Percentiles rank a stretch among this genome's conserved stretches.
Evolutionary conservation across 1,140 invertebrate genomes (phyloP).

Genomic region (Heliconius congener): DNA sequence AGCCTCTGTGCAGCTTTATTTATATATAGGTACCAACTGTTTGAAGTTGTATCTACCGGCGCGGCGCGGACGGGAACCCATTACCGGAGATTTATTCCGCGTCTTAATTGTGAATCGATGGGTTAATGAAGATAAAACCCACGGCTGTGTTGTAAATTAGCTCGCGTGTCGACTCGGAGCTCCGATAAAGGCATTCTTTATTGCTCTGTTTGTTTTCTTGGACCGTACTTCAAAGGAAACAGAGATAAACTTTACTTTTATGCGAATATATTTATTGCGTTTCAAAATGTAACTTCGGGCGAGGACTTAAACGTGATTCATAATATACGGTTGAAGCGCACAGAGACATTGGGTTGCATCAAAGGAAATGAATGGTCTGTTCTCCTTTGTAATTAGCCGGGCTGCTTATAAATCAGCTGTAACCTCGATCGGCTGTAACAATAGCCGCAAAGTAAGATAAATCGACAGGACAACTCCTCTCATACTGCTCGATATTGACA

Average conservation of each 20-base stretch:
- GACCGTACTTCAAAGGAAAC: conserved; percentile 78
- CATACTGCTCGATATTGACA: conserved; percentile 70
- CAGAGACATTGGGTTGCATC: conserved; percentile 29
- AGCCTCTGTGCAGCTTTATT: conserved; percentile 80
- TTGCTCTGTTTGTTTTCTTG: conserved; percentile 81
- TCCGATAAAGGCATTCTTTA: conserved; percentile 80
- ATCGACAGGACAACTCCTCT: conserved; percentile 68
- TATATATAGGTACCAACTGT: conserved; percentile 78
- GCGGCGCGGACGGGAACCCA: conserved; percentile 70
- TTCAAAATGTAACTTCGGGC: conserved; percentile 56
- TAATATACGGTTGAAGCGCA: conserved; percentile 41
- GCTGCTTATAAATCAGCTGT: conserved; percentile 72
- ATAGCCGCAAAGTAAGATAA: conserved; percentile 77
- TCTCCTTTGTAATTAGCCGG: conserved; percentile 67
- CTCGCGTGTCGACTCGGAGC: conserved; percentile 79
- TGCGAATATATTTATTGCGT: conserved; percentile 75
- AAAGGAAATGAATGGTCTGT: conserved; percentile 63
- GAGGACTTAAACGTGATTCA: conserved; percentile 55
- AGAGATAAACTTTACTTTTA: conserved; percentile 79
- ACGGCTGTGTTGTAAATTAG: conserved; percentile 81
- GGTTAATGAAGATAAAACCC: conserved; percentile 82
- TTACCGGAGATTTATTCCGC: conserved; percentile 80
- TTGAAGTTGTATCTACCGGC: conserved; percentile 79
- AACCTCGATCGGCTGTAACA: conserved; percentile 64
- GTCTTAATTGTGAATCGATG: conserved; percentile 82